Evolutionary conservation across 2,797 vertebrate genomes (phyloP).

Genomic region (Chelmon rostratus): DNA sequence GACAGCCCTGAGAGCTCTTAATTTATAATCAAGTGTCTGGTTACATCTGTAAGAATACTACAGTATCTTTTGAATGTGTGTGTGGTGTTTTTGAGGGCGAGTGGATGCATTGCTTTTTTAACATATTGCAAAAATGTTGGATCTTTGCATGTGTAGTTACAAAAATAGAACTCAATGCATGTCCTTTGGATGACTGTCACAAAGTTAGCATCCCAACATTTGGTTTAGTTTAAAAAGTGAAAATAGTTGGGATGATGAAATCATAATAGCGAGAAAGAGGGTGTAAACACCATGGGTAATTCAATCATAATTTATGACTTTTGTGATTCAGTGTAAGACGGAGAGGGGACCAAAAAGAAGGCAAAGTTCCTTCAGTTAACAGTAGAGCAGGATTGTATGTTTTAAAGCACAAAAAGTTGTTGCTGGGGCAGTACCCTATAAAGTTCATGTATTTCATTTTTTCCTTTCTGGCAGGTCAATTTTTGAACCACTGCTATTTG

Average conservation of each 20-base stretch:
- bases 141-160: neutral
- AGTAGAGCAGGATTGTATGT: neutral
- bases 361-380: neutral
- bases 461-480: neutral
- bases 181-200: slow-evolving; percentile 39
- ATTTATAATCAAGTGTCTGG: slow-evolving; percentile 44
- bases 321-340: slow-evolving; percentile 4
- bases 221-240: slow-evolving; percentile 34
- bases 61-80: neutral
- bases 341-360: neutral
- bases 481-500: neutral
- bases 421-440: neutral
- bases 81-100: neutral
- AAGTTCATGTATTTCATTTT: too few relatives aligned
- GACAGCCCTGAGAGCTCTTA: slow-evolving; percentile 46
- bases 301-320: slow-evolving; percentile 24
- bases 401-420: neutral
- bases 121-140: neutral
- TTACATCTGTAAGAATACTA: slow-evolving; percentile 23
- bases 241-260: slow-evolving; percentile 11
- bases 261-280: neutral
- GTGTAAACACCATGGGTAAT: slow-evolving; percentile 27
- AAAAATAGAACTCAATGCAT: slow-evolving; percentile 6
- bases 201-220: slow-evolving; percentile 18
- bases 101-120: neutral